Evolutionary conservation across 2,888 invertebrate species (phyloP), one percentile per base, ranked within the genome.

Genomic region (Falcaria lacertinaria): DNA sequence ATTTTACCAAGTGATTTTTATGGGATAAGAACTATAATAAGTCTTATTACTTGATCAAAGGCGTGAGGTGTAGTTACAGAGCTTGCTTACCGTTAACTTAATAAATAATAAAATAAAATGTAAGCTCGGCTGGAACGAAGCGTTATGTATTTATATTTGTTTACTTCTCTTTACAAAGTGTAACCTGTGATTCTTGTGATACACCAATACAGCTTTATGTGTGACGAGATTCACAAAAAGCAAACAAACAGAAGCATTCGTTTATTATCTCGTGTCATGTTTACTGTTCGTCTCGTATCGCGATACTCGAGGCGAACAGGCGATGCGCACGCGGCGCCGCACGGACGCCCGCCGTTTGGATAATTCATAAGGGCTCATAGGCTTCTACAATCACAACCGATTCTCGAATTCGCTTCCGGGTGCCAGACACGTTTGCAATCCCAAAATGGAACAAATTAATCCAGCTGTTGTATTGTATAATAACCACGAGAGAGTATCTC

Each of bases 341-440:
- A 40, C 54, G 60, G 84, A 68, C 83, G 83, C 74, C 22, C 22
- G 54, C 54, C 73, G 64, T 74, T 84, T 87, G 86, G 84, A 76
- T 88, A 84, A 87, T 88, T 88, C 87, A 88, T 88, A 78, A 84
- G 77, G 72, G 73, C 65, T 63, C 66, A 78, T 83, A 77, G 72
- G 73, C 65, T 63, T 66, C 69, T 43, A 48, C 42, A 43, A 53
- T 47, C 60, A 55, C 59, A 55, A 63, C 60, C 54, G 49, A 66
- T 64, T 61, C 57, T 59, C 55, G 55, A 64, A 59, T 54, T 51
- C 44, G 66, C 73, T 82, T 84, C 82, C 80, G 76, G 74, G 69
- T 67, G 35, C 74, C 69, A 63, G 74, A 65, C 64, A 55, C 45
- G 56, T 54, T n/a, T 58, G 57, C 69, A 51, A 47, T 63, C 74